Evolutionary conservation across 1,140 invertebrate genomes (phyloP).

Genomic region (Streblospio benedicti): DNA sequence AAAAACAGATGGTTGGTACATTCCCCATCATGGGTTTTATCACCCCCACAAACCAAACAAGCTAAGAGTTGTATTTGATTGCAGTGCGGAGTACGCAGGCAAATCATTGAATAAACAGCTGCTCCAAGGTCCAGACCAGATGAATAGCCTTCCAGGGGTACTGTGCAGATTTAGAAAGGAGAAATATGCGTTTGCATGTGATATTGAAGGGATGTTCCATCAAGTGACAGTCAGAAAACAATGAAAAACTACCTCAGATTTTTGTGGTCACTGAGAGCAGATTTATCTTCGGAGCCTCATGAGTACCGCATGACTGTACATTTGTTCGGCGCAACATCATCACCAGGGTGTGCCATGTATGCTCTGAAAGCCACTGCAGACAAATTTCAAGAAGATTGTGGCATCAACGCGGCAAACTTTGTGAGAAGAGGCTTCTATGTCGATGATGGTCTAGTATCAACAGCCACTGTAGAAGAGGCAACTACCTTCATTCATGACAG

Average conservation of each 20-base stretch:
- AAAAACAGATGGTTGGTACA: conserved; percentile 19
- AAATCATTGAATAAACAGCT: conserved; percentile 16
- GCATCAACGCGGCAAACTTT: not conserved
- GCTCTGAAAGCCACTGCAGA: no score
- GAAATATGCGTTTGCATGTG: conserved; percentile 10
- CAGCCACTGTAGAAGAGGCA: not conserved
- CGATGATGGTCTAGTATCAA: not conserved
- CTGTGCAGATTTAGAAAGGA: conserved; percentile 12
- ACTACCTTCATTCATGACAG: not conserved
- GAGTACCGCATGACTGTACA: no score
- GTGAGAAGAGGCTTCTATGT: conserved; percentile 1
- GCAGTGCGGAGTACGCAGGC: conserved; percentile 15
- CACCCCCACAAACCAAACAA: conserved; percentile 18
- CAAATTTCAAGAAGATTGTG: not conserved
- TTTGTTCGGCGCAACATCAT: conserved; percentile 17
- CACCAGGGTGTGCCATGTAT: conserved; percentile 18
- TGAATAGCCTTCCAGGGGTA: conserved; percentile 18
- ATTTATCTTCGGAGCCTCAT: no score
- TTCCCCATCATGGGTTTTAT: conserved; percentile 22
- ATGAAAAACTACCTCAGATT: no score
- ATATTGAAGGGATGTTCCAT: conserved; percentile 25
- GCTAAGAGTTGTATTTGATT: conserved; percentile 23
- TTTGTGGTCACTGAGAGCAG: no score
- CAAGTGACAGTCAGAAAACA: no score
- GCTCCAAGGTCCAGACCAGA: conserved; percentile 21